A percentile compares a stretch with the other conserved stretches of the same genome.
phyloP scores from a whole-genome alignment of 2,888 invertebrate genomes.

The Tholera decimalis region DNA sequence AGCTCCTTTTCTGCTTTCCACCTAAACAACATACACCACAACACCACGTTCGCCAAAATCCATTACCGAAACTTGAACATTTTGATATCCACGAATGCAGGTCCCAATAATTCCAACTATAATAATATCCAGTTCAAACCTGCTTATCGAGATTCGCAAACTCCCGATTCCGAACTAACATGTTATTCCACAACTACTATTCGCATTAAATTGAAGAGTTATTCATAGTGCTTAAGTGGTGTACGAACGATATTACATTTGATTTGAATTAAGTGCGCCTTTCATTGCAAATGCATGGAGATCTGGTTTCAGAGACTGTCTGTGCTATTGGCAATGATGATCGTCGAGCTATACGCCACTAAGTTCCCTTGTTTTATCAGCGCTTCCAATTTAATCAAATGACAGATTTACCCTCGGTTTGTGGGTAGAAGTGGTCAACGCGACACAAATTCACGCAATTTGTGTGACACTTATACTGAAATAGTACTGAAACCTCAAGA shows the following conservation, averaged over 20 bases:
- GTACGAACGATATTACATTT: conserved; percentile 17
- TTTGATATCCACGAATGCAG: too few relatives aligned
- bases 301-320: conserved; percentile 14
- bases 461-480: background rate
- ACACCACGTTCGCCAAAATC: too few relatives aligned
- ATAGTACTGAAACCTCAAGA: too few relatives aligned
- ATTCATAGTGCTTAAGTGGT: conserved; percentile 8
- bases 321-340: background rate
- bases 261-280: conserved; percentile 31
- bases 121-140: too few relatives aligned
- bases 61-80: too few relatives aligned
- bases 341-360: background rate
- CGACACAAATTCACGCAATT: background rate
- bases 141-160: too few relatives aligned
- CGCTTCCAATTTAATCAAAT: background rate
- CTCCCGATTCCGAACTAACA: too few relatives aligned
- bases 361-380: background rate
- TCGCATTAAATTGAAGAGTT: background rate
- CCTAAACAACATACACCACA: too few relatives aligned
- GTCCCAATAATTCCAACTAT: too few relatives aligned
- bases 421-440: background rate
- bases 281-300: conserved; percentile 47
- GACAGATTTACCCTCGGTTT: background rate
- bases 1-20: too few relatives aligned
- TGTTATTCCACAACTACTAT: too few relatives aligned